Evolutionary conservation across 2,797 vertebrate genomes (phyloP), one percentile per base, ranked within the genome.

Genomic region (Otus scops): DNA sequence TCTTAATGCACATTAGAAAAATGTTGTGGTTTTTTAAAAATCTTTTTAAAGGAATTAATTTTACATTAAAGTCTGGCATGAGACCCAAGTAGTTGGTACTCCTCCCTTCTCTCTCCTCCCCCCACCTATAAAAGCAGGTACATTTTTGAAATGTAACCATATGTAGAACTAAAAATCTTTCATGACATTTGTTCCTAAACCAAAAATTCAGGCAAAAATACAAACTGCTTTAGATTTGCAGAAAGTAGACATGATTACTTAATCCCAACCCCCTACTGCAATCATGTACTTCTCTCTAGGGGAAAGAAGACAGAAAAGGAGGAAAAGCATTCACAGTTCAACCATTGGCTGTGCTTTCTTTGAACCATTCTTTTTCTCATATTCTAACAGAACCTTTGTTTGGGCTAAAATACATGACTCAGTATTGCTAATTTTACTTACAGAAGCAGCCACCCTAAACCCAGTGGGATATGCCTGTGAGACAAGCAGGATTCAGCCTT

Each of bases 1-100:
- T 98, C 98, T 98, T 98, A 98, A 98, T 98, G 98, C 97, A 98
- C 97, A 98, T 98, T 98, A 98, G 98, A 98, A 98, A 98, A 98
- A 98, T 98, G 98, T 98, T 98, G 97, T 96, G 96, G 50, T 96
- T 97, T 97, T 96, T 85, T 3, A 88, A 92, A 97, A 96, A 85
- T 95, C 91, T 96, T 97, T 97, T 97, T 74, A 95, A 97, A 97
- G 94, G 96, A 97, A 98, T 97, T 98, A 98, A 98, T 98, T 98
- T 97, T 98, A 97, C 96, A 97, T 98, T 98, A 98, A 97, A 98
- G 93, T 93, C 94, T 96, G 90, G 94, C 82, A 95, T 95, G 75
- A 97, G 95, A 96, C 74, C 89, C 57, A 69, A 87, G 69, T 13
- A 63, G 67, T 48, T 48, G 53, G 34, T 87, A 65, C 19, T 94